phyloP scores from a whole-genome alignment of 2,888 invertebrate genomes.

The Melinopterus prodromus region DNA sequence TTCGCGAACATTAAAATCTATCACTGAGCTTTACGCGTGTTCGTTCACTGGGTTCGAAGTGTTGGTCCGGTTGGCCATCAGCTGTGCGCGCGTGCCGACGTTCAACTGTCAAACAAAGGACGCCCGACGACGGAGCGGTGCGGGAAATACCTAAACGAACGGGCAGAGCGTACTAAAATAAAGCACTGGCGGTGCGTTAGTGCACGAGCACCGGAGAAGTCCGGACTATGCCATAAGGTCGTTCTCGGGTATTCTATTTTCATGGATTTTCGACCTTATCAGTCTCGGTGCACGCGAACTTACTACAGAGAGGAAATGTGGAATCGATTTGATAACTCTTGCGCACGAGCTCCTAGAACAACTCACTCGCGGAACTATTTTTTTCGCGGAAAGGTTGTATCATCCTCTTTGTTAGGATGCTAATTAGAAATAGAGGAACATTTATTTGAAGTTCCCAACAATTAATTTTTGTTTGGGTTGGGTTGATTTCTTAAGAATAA shows the following conservation, averaged over 20 bases:
- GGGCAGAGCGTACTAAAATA: constrained; percentile 13
- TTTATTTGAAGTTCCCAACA: too few species aligned
- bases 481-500: too few species aligned
- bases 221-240: constrained; percentile 21
- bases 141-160: not conserved
- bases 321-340: constrained; percentile 35
- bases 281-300: constrained; percentile 41
- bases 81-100: constrained; percentile 1
- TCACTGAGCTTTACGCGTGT: not conserved
- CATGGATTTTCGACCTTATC: constrained; percentile 37
- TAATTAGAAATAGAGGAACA: too few species aligned
- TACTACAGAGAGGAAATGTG: constrained; percentile 12
- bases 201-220: constrained; percentile 35
- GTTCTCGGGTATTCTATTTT: not conserved
- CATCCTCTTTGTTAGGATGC: too few species aligned
- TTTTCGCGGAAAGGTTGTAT: not conserved
- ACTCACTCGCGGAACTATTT: not conserved
- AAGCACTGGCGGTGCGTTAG: constrained; percentile 16
- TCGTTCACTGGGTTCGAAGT: not conserved
- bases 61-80: not conserved
- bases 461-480: too few species aligned
- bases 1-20: not conserved
- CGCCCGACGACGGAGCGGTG: not conserved
- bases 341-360: constrained; percentile 29
- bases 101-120: constrained; percentile 13